Percentiles rank a stretch among this genome's conserved stretches.
These are phyloP conservation scores for Sapajus apella DNA, from an alignment of 2,113 vertebrate genomes.

Conservation along the genomic window DNA sequence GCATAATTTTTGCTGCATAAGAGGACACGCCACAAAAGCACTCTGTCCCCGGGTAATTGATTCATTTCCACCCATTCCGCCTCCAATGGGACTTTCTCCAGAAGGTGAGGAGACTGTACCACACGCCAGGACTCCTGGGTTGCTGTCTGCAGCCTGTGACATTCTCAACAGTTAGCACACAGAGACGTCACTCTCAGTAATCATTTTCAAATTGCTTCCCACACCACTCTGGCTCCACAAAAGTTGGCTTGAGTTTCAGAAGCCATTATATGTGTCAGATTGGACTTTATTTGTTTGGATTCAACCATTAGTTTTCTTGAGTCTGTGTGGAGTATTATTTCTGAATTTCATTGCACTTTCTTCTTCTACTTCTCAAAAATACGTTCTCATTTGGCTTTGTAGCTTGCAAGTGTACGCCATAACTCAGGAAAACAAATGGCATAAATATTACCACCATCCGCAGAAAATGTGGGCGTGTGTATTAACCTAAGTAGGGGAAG, in stretches of 20 bases:
- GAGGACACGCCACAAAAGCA: background rate
- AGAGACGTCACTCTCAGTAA: background rate
- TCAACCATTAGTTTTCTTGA: background rate
- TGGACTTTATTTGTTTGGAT: background rate
- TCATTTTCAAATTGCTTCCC: background rate
- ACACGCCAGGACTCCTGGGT: background rate
- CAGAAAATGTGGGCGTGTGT: background rate
- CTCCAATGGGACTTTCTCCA: background rate
- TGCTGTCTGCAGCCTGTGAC: background rate
- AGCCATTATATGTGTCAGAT: background rate
- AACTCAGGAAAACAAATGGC: background rate
- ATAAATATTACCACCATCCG: background rate
- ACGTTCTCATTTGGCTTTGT: background rate
- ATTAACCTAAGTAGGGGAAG: background rate
- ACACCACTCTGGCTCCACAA: background rate
- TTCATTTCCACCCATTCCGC: background rate
- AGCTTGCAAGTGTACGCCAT: background rate
- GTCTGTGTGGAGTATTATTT: background rate
- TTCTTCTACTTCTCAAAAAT: background rate
- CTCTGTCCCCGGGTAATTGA: background rate
- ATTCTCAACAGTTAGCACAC: background rate
- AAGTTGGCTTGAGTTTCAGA: background rate
- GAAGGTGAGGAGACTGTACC: background rate
- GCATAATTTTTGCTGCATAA: slow-evolving; percentile 30
- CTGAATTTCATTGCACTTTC: background rate